Evolutionary conservation across 2,888 invertebrate genomes (phyloP), one percentile per base, ranked within the genome.

Genomic region (Dione juno): DNA sequence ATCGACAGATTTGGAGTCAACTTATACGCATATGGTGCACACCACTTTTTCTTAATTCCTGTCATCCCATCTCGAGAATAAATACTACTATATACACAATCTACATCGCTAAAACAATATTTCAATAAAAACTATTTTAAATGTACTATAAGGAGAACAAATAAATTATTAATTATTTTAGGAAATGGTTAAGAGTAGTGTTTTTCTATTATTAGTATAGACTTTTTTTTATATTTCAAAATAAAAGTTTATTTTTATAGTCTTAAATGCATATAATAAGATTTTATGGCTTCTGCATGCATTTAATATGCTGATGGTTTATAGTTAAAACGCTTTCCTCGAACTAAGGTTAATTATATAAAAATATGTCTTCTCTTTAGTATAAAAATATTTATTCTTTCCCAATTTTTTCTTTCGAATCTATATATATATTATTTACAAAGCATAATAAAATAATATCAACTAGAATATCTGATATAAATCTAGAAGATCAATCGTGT

Each of bases 11-110:
- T 79, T 76, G 77, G 77, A 74, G 65, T 69, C 74, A 74, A 71
- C 76, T 61, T 71, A 68, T 71, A 70, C 74, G 61, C 77, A 75
- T 78, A 79, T 75, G 79, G 78, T 69, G 70, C 67, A 71, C 70
- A 70, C 78, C 64, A 75, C 74, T 80, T 80, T 80, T 80, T 80
- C 73, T 74, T 74, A 71, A 61, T 72, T 61, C 59, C 59, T 43
- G 21, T 45, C 40, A 69, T 70, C 75, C 72, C 73, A 76, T 77
- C 76, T 68, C 74, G 72, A 75, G 75, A 71, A 64, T 67, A 65
- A n/a, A n/a, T n/a, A n/a, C n/a, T n/a, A n/a, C n/a, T 57, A 11
- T 9, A 1, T 53, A 52, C 52, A 61, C 63, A 65, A 67, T 71
- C 67, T 73, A 74, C 67, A 69, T 58, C 64, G 68, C 70, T 73